phyloP scores from a whole-genome alignment of 2,888 invertebrate genomes.

The Lithophane leautieri region DNA sequence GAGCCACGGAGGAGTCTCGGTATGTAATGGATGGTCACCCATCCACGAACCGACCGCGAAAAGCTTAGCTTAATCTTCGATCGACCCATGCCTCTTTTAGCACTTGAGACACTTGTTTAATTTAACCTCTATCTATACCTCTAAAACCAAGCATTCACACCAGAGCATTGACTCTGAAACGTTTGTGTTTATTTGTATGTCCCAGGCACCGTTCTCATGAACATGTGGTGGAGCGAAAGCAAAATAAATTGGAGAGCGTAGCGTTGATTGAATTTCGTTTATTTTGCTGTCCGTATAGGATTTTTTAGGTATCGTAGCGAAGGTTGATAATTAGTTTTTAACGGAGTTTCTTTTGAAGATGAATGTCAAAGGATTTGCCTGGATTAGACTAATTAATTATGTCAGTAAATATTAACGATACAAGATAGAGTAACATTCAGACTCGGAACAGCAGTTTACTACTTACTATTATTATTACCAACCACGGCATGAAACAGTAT shows the following conservation, averaged over 20 bases:
- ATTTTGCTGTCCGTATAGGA: constrained; percentile 38
- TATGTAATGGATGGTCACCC: not conserved
- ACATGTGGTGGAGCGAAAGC: constrained; percentile 70
- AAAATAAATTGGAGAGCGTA: constrained; percentile 53
- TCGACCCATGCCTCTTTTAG: not conserved
- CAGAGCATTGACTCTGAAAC: constrained; percentile 58
- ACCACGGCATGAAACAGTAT: too few species aligned
- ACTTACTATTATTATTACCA: too few species aligned
- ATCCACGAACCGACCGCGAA: not conserved
- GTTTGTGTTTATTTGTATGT: constrained; percentile 74
- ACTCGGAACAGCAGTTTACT: too few species aligned
- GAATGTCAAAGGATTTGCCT: not conserved
- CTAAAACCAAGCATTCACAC: constrained; percentile 23
- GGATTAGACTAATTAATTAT: constrained; percentile 7
- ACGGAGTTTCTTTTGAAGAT: not conserved
- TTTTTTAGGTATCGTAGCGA: constrained; percentile 12
- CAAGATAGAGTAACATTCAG: too few species aligned
- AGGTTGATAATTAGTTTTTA: constrained; percentile 4
- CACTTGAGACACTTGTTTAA: not conserved
- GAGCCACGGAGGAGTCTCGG: not conserved
- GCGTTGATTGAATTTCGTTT: constrained; percentile 52
- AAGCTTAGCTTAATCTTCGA: not conserved
- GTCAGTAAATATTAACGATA: not conserved
- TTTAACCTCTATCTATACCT: constrained; percentile 11
- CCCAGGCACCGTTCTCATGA: constrained; percentile 75